A percentile compares a stretch with the other conserved stretches of the same genome.
phyloP scores from a whole-genome alignment of 2,888 invertebrate species.

The Heliconius aoede region DNA sequence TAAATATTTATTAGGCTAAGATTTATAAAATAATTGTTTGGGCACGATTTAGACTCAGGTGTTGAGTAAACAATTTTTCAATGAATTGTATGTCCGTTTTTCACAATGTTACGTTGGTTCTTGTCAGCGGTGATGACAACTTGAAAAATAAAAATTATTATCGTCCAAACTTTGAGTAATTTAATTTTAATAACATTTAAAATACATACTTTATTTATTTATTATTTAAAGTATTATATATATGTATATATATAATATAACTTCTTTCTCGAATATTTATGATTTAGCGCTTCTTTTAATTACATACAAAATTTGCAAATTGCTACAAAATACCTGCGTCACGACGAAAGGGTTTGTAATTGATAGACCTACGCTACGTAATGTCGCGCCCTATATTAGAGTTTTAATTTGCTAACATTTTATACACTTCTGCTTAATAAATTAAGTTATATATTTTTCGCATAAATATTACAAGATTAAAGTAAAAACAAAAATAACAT shows the following conservation, averaged over 20 bases:
- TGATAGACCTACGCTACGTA: slow-evolving; percentile 4
- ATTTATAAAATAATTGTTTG: too few species aligned
- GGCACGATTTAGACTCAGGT: too few species aligned
- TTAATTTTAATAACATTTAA: neutral
- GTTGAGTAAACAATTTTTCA: neutral
- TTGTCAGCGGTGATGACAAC: neutral
- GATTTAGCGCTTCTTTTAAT: slow-evolving; percentile 24
- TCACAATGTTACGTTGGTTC: neutral
- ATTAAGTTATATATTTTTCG: too few species aligned
- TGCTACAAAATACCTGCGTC: slow-evolving; percentile 20
- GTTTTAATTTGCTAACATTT: slow-evolving; percentile 15
- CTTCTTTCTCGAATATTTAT: neutral
- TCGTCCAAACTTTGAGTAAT: neutral
- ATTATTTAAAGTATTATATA: too few species aligned
- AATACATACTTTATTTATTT: neutral
- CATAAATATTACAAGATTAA: too few species aligned
- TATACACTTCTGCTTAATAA: slow-evolving; percentile 9
- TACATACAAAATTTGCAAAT: slow-evolving; percentile 17
- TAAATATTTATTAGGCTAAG: too few species aligned
- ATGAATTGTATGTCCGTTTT: neutral
- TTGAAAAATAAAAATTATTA: neutral
- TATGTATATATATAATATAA: too few species aligned
- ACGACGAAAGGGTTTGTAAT: slow-evolving; percentile 11
- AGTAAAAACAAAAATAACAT: too few species aligned
- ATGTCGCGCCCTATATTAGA: slow-evolving; percentile 6